Base-by-base conservation (phyloP, 1,140 invertebrate species). In the Liolophura sinensis region DNA sequence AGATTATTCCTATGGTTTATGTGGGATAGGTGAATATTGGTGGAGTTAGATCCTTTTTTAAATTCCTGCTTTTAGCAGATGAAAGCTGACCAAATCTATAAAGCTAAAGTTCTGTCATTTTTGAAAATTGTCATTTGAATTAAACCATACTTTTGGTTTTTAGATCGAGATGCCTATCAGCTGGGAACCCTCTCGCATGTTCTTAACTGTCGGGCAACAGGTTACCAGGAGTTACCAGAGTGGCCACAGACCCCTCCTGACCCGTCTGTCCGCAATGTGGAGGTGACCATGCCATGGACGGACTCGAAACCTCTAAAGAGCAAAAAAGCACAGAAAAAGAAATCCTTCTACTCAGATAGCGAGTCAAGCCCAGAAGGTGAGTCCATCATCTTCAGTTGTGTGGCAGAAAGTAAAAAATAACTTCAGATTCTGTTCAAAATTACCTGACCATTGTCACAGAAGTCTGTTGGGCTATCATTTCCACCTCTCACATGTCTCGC, bases 111-210 rank as follows among this genome's bases (percentile, higher is more conserved):
- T 40, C 31, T 40, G 31, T 40, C 31, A 40, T 3, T 40, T 40
- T 40, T 40, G 31, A 40, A 40, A 9, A 40, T 40, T 40, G 31
- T 40, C 31, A 3, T 40, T 40, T 40, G 31, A 54, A 5, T 3
- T 54, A 12, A 54, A 20, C n/a, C 12, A 12, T 63, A 25, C 12
- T 40, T 18, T 58, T 68, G 64, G 48, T 67, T 73, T 80, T 25
- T 82, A 90, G 93, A 94, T 71, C 87, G 91, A 18, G 91, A 94
- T 73, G 89, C 92, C 68, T 97, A 92, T 82, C 96, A 98, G 77
- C 85, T 99, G 67, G 96, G 97, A 0, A 96, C 96, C 11, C 85
- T 99, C 27, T 98, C 96, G 0, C 96, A 98, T 86, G 94, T 96
- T 78, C 87, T 99, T 31, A 96, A 97, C 73, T 88, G 89, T 73